Conservation (phyloP, 1,140 invertebrate species). For the Stegodyphus mimosarum region DNA sequence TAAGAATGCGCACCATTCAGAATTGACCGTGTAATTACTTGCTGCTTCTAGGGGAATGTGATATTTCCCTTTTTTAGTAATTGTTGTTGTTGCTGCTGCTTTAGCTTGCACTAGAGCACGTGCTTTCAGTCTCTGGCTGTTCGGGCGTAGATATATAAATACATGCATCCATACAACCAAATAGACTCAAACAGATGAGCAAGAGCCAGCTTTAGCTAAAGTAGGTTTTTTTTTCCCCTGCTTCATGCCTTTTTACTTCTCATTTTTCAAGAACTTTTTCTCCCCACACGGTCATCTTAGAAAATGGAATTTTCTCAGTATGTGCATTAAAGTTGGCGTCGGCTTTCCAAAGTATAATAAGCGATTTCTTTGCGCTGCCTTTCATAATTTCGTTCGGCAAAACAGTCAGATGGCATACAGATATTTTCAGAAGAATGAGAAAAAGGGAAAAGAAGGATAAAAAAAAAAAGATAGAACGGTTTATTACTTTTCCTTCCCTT, state of each 20-base stretch:
- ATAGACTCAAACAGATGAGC: constrained; percentile 43
- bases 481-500: constrained; percentile 50
- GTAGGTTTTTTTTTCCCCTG: not conserved
- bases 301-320: constrained; percentile 51
- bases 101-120: not conserved
- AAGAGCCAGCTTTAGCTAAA: not conserved
- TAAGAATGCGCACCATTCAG: constrained; percentile 12
- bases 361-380: constrained; percentile 26
- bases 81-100: constrained; percentile 19
- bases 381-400: constrained; percentile 37
- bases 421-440: constrained; percentile 15
- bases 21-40: constrained; percentile 38
- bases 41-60: constrained; percentile 14
- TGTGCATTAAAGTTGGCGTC: constrained; percentile 46
- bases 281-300: constrained; percentile 33
- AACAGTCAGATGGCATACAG: not conserved
- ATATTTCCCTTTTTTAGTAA: constrained; percentile 28
- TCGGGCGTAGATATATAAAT: constrained; percentile 32
- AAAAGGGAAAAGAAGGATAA: too few species aligned
- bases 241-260: not conserved
- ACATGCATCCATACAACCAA: constrained; percentile 41
- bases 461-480: not conserved
- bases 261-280: constrained; percentile 25
- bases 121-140: not conserved
- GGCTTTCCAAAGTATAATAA: constrained; percentile 47